A percentile compares a stretch with the other conserved stretches of the same genome.
phyloP scores from a whole-genome alignment of 2,888 invertebrate genomes.

The Frankliniella fusca region DNA sequence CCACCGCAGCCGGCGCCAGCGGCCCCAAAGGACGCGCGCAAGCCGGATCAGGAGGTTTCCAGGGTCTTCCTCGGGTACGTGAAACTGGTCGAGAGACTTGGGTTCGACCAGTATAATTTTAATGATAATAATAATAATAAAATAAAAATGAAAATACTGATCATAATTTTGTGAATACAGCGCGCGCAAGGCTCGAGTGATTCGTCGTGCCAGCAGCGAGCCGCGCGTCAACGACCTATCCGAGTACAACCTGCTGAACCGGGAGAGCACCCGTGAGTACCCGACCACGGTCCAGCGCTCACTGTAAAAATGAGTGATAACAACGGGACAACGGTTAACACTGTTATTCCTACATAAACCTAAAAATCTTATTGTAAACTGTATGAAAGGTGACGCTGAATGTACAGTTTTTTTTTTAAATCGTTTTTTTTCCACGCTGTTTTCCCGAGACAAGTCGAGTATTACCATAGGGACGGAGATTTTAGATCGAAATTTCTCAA shows the following conservation, averaged over 20 bases:
- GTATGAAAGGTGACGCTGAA: no score
- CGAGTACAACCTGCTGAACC: neutral
- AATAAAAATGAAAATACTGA: no score
- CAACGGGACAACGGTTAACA: no score
- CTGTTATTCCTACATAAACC: no score
- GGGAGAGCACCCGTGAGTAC: slow-evolving; percentile 3
- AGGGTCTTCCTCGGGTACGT: neutral
- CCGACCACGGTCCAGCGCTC: no score
- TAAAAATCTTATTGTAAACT: no score
- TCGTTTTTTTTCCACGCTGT: no score
- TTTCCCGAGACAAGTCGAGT: no score
- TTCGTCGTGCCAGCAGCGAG: neutral
- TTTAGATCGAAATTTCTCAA: no score
- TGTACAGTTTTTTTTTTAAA: no score
- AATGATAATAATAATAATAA: neutral
- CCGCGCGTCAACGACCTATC: neutral
- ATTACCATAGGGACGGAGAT: no score
- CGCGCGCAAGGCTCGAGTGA: neutral
- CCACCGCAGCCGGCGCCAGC: neutral
- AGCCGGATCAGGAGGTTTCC: neutral
- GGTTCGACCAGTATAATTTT: neutral
- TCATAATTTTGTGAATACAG: neutral
- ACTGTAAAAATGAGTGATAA: no score
- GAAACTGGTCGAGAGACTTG: neutral
- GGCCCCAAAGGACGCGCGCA: neutral